Evolutionary conservation across 1,140 invertebrate genomes (phyloP).

Genomic region (Parasteatoda tepidariorum): DNA sequence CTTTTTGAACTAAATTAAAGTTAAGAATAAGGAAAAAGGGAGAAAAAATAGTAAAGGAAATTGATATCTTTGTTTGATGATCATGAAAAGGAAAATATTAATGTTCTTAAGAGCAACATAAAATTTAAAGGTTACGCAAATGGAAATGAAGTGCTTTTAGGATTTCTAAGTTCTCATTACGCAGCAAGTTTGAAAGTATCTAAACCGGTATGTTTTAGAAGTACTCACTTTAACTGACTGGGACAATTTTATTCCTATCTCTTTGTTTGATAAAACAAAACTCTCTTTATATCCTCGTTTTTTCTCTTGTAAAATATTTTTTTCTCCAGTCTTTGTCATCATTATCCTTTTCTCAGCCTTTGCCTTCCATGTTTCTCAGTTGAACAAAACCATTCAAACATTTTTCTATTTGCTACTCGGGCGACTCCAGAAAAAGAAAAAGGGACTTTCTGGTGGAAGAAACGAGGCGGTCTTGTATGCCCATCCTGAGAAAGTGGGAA

Average conservation of each 20-base stretch:
- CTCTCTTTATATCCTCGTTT: neutral
- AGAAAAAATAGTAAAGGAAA: too few species aligned
- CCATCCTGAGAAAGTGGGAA: neutral
- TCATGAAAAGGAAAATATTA: too few species aligned
- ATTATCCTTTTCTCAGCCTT: slow-evolving; percentile 12
- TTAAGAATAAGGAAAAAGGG: too few species aligned
- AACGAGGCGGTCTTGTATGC: neutral
- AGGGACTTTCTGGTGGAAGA: neutral
- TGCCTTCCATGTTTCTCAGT: neutral
- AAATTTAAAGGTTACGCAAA: too few species aligned
- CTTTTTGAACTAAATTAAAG: too few species aligned
- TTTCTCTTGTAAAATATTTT: neutral
- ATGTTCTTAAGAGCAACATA: too few species aligned
- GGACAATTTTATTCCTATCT: neutral
- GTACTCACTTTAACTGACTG: too few species aligned
- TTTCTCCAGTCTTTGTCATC: slow-evolving; percentile 1
- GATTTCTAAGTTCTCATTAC: too few species aligned
- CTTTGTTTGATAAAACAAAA: neutral
- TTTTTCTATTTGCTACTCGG: slow-evolving; percentile 11
- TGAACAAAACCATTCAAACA: neutral
- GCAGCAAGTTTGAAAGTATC: too few species aligned
- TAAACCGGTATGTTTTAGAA: too few species aligned
- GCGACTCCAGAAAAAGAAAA: neutral
- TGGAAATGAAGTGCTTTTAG: too few species aligned
- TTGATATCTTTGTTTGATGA: too few species aligned